Evolutionary conservation across 2,888 invertebrate genomes (phyloP), one percentile per base, ranked within the genome.

Genomic region (Zele albiditarsus): DNA sequence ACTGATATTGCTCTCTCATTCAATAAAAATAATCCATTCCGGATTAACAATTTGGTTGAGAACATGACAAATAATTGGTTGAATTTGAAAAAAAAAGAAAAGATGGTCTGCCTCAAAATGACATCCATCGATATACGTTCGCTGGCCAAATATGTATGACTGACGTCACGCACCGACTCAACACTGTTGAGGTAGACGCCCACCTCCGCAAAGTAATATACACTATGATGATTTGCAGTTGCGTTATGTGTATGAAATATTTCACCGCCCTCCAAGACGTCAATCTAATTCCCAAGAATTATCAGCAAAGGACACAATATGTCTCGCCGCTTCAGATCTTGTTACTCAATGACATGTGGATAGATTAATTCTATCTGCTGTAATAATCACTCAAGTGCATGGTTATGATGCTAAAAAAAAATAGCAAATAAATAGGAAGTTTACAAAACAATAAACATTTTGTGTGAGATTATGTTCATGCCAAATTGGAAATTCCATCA

Each of bases 61-160:
- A 65, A 20, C 8, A 72, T 42, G 16, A 31, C 23, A 49, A 27
- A 25, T 25, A n/a, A 66, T 8, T 42, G 25, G 67, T 38, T 67
- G 25, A 28, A 60, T 38, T 12, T 38, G 46, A 38, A 42, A 6
- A 12, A 60, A 27, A 70, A 42, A 46, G 27, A 46, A 57, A 46
- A 31, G 67, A 67, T 71, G 67, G 65, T 67, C 38, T 63, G 60
- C 74, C 75, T 74, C 63, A 68, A 73, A 77, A 77, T 60, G 76
- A 80, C 85, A 84, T 86, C 82, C 82, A 83, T 83, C 81, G 82
- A 83, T 84, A 20, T 53, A 84, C 81, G 81, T 83, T 83, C 80
- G 82, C 84, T 87, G 85, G 87, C 88, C 89, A 88, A 88, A 89
- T 88, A 89, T 84, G 88, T 88, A 87, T 83, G 81, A 84, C 84